Conservation (phyloP, 2,113 vertebrate species). For the Rhinopomastus cyanomelas region DNA sequence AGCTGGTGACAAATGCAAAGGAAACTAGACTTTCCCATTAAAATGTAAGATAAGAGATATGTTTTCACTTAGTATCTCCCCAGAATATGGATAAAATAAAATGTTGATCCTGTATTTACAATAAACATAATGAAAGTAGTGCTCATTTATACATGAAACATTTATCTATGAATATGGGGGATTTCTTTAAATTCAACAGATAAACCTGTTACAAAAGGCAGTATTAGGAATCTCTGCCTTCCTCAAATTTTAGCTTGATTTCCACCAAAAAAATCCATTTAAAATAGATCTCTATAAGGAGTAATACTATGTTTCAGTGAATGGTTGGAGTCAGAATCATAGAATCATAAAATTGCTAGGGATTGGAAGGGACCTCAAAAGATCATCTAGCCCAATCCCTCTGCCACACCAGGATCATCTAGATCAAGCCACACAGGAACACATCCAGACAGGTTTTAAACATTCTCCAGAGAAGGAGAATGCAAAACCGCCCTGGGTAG, state of each 20-base stretch:
- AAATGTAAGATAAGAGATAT: background rate
- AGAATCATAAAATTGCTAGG: no score
- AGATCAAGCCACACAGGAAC: no score
- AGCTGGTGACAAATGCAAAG: conserved; percentile 42
- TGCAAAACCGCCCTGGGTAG: no score
- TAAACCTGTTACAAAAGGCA: background rate
- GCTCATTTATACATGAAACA: background rate
- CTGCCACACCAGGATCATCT: no score
- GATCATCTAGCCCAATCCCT: no score
- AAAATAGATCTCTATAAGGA: background rate
- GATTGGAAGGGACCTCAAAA: no score
- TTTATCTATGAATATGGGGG: background rate
- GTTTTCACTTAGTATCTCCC: background rate
- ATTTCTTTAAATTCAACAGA: background rate
- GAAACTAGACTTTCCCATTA: background rate
- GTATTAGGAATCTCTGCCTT: conserved; percentile 2
- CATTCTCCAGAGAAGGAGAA: no score
- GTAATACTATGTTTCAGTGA: background rate
- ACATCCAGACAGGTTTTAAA: no score
- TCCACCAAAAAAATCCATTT: background rate
- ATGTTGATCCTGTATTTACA: background rate
- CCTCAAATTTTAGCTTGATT: background rate
- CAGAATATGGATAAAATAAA: background rate
- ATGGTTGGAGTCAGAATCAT: background rate
- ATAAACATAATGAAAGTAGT: background rate